phyloP scores from a whole-genome alignment of 1,140 invertebrate genomes.

The Ridgeia piscesae region DNA sequence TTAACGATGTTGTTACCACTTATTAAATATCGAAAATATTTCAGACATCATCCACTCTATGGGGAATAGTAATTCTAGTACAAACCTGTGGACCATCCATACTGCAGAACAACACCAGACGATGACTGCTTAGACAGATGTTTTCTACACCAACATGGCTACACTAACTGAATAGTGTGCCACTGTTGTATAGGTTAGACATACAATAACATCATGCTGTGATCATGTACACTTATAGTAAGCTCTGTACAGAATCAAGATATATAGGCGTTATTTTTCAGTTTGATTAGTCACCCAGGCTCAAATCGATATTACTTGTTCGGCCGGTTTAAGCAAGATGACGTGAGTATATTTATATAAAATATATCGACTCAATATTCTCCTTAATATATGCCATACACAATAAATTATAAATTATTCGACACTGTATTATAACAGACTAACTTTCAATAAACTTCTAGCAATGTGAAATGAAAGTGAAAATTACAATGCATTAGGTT shows the following conservation, averaged over 20 bases:
- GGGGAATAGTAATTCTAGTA: background rate
- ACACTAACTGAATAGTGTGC: background rate
- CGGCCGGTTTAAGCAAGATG: constrained; percentile 25
- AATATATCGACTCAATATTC: background rate
- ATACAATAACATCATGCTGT: too few species aligned
- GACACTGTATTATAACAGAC: too few species aligned
- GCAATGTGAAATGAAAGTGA: too few species aligned
- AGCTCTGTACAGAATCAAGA: background rate
- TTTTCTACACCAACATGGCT: background rate
- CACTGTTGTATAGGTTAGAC: too few species aligned
- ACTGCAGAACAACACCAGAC: background rate
- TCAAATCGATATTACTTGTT: constrained; percentile 23
- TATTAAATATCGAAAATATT: background rate
- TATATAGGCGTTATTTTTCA: constrained; percentile 7
- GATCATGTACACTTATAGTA: too few species aligned
- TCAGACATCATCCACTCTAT: background rate
- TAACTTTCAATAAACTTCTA: too few species aligned
- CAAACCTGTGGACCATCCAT: background rate
- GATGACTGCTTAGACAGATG: background rate
- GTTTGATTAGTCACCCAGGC: constrained; percentile 28
- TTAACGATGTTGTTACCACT: background rate
- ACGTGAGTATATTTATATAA: constrained; percentile 12
- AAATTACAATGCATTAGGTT: too few species aligned
- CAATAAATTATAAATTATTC: too few species aligned
- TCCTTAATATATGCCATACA: too few species aligned